These are phyloP conservation scores for Molorchus minor DNA, from an alignment of 2,888 invertebrate genomes.

Conservation along the genomic window DNA sequence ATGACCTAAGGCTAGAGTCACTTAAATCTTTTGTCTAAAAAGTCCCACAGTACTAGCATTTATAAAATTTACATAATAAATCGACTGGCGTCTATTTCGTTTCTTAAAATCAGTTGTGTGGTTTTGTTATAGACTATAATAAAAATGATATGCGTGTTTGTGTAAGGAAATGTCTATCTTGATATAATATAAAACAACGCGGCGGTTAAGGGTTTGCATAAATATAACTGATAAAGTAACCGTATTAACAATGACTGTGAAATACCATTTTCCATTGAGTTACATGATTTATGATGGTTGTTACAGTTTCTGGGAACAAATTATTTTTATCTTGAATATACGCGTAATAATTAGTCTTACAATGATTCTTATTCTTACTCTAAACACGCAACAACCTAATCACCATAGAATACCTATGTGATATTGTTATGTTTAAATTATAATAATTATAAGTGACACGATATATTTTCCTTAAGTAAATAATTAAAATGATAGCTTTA, in stretches of 20 bases:
- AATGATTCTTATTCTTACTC: background rate
- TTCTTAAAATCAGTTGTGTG: no score
- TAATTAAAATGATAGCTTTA: no score
- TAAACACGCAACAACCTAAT: slow-evolving; percentile 1
- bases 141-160: slow-evolving; percentile 11
- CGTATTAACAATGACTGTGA: background rate
- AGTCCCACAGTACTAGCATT: no score
- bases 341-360: background rate
- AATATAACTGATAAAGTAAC: slow-evolving; percentile 8
- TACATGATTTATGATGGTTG: slow-evolving; percentile 1
- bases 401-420: slow-evolving; percentile 2
- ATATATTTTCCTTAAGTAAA: no score
- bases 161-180: slow-evolving; percentile 2
- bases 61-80: no score
- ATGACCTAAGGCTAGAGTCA: no score
- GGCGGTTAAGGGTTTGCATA: slow-evolving; percentile 1
- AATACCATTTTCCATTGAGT: slow-evolving; percentile 7
- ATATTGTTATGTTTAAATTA: background rate
- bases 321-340: slow-evolving; percentile 3
- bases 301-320: slow-evolving; percentile 9
- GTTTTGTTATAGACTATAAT: no score
- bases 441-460: background rate
- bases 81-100: no score
- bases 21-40: no score
- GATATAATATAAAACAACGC: slow-evolving; percentile 5